Evolutionary conservation across 2,888 invertebrate species (phyloP).

Genomic region (Dynastes maya): DNA sequence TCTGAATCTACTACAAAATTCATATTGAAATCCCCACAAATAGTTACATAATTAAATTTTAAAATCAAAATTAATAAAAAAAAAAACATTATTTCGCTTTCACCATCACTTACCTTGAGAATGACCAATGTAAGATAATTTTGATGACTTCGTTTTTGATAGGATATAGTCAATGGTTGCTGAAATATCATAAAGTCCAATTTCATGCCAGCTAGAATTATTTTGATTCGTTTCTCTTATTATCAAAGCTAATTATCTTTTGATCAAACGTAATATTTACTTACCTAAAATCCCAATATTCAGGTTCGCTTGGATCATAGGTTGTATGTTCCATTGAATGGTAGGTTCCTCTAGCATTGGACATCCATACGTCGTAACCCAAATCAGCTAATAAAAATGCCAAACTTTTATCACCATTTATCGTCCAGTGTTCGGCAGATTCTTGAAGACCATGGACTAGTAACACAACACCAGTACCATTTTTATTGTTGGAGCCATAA

Average conservation of each 20-base stretch:
- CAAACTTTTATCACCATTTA: slow-evolving; percentile 30
- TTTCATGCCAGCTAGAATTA: slow-evolving; percentile 79
- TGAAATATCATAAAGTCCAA: slow-evolving; percentile 83
- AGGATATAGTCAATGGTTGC: slow-evolving; percentile 82
- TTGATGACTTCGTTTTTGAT: slow-evolving; percentile 71
- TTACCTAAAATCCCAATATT: slow-evolving; percentile 42
- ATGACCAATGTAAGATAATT: slow-evolving; percentile 75
- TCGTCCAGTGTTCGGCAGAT: slow-evolving; percentile 39
- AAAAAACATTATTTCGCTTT: neutral
- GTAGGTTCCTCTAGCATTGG: slow-evolving; percentile 38
- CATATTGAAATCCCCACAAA: too few species aligned
- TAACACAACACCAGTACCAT: slow-evolving; percentile 2
- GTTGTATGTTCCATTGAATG: slow-evolving; percentile 33
- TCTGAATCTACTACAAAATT: too few species aligned
- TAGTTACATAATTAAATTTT: too few species aligned
- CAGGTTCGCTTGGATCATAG: slow-evolving; percentile 6
- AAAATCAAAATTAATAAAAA: neutral
- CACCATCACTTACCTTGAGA: slow-evolving; percentile 69
- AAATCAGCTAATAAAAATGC: slow-evolving; percentile 36
- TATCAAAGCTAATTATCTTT: neutral
- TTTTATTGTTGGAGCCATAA: neutral
- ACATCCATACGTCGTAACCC: slow-evolving; percentile 48
- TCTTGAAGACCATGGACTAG: slow-evolving; percentile 40
- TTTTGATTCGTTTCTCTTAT: too few species aligned
- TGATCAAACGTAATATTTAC: neutral